Evolutionary conservation across 2,113 vertebrate genomes (phyloP), one percentile per base, ranked within the genome.

Genomic region (Brachyhypopomus occidentalis): DNA sequence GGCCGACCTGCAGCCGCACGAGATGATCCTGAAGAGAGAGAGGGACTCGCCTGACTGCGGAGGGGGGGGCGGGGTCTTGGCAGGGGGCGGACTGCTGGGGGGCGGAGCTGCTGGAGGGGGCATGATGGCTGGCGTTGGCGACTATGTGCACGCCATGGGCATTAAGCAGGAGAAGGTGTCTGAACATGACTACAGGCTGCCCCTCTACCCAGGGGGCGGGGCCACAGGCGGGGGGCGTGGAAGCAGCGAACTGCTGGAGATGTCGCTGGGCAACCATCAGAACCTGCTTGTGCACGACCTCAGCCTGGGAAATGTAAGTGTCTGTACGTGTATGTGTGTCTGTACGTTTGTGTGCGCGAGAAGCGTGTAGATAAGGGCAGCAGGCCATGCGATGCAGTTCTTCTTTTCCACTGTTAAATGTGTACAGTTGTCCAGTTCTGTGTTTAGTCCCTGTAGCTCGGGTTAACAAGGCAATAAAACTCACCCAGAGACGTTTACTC

Each of bases 11-110:
- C 91, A 90, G 1, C 90, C 93, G 17, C 96, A 96, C 83, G 96
- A 98, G 88, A 90, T 97, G 95, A 94, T 97, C 93, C 93, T 98
- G 84, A 98, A 98, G 92, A 98, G 98, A 89, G 97, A 98, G 95
- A 92, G 93, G 62, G 94, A 90, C 88, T 93, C 89, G 80, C 96
- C 95, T 5, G 89, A 94, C 86, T 95, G 94, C 93, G 90, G 91
- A 89, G 92, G 93, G 71, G 89, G 76, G 4, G 86, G 79, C 11
- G 86, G 87, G 72, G 72, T 64, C 70, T 62, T 89, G 80, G 87
- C 69, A 27, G 87, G 80, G 14, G 87, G 86, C 74, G 74, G 72
- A 66, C 70, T 88, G 70, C 72, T 89, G 79, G 3, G 77, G 36
- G 3, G 85, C 93, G 90, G 90, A 91, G 92, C 94, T 19, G 30